Base-by-base conservation (phyloP, 2,113 vertebrate species). In the Microtus oregoni region DNA sequence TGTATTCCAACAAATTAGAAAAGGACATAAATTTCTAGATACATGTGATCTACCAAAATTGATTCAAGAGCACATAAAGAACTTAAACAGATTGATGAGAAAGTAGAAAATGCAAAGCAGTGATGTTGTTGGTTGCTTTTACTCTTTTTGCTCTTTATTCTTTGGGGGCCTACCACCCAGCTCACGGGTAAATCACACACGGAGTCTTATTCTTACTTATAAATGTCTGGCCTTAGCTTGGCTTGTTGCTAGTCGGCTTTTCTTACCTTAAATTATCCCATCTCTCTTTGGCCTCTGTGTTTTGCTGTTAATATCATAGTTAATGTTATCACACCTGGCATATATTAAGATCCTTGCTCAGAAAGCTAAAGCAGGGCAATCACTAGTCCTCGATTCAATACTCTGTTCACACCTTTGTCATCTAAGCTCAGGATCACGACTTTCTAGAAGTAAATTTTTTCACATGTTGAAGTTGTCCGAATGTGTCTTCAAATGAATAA, bases 371-470 rank as follows among this genome's bases (percentile, higher is more conserved):
- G 15, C 10, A 38, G 4, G 63, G 55, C 63, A 77, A 1, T 67
- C 30, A 58, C 8, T 6, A 55, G 32, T 38, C 8, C 77, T 93
- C 22, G 58, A 52, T 41, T 78, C 41, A 79, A 95, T 19, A 76
- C 79, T 32, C 10, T 50, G 32, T 85, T 93, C 4, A 4, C 77
- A 68, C 63, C 82, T 83, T 82, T 85, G 63, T 91, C 58, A 87
- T 50, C 63, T 78, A 79, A 79, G 44, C 19, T 94, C 79, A 89
- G 52, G 38, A 11, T 32, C 83, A 61, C 4, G 17, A 72, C 28
- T 76, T 67, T 89, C 92, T 75, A 70, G 79, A 90, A 94, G 20
- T 76, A 55, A 90, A 90, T 41, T 90, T 83, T 83, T 95, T 82
- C 77, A 86, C 76, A 83, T 76, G n/a, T 63, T 89, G 20, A 68